Evolutionary conservation across 2,888 invertebrate species (phyloP), one percentile per base, ranked within the genome.

Genomic region (Drosophila maculinotata): DNA sequence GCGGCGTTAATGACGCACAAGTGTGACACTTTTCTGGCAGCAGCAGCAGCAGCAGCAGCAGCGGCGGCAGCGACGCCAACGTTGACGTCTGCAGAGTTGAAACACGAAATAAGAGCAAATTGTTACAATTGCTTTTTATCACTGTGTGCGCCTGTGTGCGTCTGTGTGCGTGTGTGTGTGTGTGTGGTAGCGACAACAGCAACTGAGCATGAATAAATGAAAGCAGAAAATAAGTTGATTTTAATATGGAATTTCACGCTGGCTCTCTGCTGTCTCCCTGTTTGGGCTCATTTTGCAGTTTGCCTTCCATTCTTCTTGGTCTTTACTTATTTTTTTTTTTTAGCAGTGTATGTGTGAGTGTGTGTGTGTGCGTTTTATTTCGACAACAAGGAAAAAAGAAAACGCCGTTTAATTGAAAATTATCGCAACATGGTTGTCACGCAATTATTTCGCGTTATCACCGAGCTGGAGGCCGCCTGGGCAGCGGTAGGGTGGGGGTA

Each of bases 381-480:
- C 54, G 56, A 45, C 63, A 54, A 62, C 56, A 74, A 53, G 58
- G 42, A 41, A 68, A 64, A 63, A 69, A 65, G 63, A 67, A 71
- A 71, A 76, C 72, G 73, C 68, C 79, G 76, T 90, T 89, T 90
- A 89, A 90, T 90, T 90, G 90, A 90, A 90, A 90, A 90, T 90
- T 90, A 90, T 90, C 90, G 85, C 89, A 81, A 87, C 89, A 90
- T 90, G 90, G 90, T 90, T 90, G 90, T 90, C 90, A 90, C 89
- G 90, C 90, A 90, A 90, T 90, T 89, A 88, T 85, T 88, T 90
- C 87, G 76, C 87, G 88, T 89, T 85, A 85, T 88, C 84, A 87
- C 87, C 83, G 60, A 69, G 33, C 69, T 63, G n/a, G 53, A 58
- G 36, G 62, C 36, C 7, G 60, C 14, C 33, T 25, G 35, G 15